Conservation (phyloP, 2,113 vertebrate species). For the Solea solea region DNA sequence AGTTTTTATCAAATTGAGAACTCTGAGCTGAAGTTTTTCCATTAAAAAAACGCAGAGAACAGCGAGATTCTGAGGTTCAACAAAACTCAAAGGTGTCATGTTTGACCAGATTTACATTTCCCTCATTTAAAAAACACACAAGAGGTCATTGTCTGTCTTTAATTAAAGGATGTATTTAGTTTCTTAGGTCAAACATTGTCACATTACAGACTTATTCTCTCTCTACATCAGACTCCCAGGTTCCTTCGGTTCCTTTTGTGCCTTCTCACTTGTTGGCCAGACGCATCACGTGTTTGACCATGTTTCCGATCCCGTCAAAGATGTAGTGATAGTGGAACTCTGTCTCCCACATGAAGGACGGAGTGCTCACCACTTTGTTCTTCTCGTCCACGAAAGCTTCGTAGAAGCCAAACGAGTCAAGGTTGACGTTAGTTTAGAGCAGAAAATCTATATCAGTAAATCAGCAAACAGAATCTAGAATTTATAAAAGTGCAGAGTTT, state of each 20-base stretch:
- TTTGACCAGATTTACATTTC: too few species aligned
- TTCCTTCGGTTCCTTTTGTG: slow-evolving; percentile 24
- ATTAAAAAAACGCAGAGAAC: too few species aligned
- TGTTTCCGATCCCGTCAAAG: slow-evolving; percentile 80
- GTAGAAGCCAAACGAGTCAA: slow-evolving; percentile 52
- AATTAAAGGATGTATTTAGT: too few species aligned
- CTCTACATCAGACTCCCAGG: slow-evolving; percentile 11
- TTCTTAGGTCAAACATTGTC: slow-evolving; percentile 17
- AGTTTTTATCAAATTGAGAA: too few species aligned
- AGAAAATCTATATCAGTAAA: neutral
- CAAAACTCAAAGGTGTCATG: too few species aligned
- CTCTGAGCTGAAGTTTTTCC: too few species aligned
- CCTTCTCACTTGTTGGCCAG: slow-evolving; percentile 71
- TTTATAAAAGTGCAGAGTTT: neutral
- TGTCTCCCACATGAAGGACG: slow-evolving; percentile 83
- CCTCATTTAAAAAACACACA: too few species aligned
- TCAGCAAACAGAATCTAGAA: too few species aligned
- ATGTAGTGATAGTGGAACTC: slow-evolving; percentile 81
- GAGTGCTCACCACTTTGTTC: slow-evolving; percentile 82
- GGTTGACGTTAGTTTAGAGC: neutral
- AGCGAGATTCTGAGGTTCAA: too few species aligned
- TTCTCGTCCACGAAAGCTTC: slow-evolving; percentile 80
- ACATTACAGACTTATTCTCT: slow-evolving; percentile 38
- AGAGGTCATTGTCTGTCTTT: too few species aligned
- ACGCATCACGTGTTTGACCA: slow-evolving; percentile 82